Base-by-base conservation (phyloP, 2,888 invertebrate genomes). In the Chrysotoxum bicinctum region DNA sequence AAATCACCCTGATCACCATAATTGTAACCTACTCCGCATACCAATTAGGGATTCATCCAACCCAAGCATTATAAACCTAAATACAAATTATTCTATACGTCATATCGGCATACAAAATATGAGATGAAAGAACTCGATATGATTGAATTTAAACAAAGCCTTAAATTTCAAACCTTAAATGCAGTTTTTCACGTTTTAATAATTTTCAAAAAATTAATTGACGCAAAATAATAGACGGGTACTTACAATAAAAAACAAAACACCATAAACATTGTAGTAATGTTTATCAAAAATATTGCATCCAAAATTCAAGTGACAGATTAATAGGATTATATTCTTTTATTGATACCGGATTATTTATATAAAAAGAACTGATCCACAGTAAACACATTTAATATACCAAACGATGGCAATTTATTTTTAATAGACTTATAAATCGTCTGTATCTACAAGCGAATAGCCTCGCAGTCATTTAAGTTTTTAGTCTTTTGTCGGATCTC, bases 51-150 rank as follows among this genome's bases (percentile, higher is more conserved):
- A 43, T n/a, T 23, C n/a, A 40, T 60, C n/a, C 16, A 21, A 16
- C 43, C 54, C 54, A 60, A 35, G 35, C 32, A 35, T 26, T 23
- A 8, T 7, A 0, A 0, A 35, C 37, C 16, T 35, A 66, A 48
- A 76, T 72, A 45, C 62, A 75, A 69, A 9, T 60, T 16, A 16
- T n/a, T 56, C 21, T 35, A 72, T 19, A 62, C 69, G 56, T 81
- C 64, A 81, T 35, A 23, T 16, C 8, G 40, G 5, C 21, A 45
- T 0, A 4, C 2, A 19, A 21, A 35, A 45, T n/a, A n/a, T 4
- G 40, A 30, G 10, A 60, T 26, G 19, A 62, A 62, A 43, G 43
- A 62, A 30, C 30, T 56, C 6, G 23, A 12, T 58, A 30, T n/a
- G 30, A 35, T 45, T 56, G 16, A 26, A 48, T 9, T 23, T 10